Evolutionary conservation across 2,888 invertebrate genomes (phyloP), one percentile per base, ranked within the genome.

Genomic region (Glaucopsyche alexis): DNA sequence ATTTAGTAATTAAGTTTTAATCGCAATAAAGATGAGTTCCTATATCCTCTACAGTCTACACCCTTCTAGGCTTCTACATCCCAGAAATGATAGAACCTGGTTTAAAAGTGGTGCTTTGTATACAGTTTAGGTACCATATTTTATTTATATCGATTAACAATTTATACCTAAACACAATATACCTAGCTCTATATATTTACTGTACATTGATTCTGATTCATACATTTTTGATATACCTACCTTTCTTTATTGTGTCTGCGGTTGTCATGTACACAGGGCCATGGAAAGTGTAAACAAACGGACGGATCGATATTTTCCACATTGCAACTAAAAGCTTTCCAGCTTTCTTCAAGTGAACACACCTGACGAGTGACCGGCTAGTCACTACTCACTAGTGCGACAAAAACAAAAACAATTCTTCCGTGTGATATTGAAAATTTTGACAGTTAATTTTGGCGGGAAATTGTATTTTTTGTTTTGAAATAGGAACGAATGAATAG

Each of bases 241-340:
- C 29, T 29, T 42, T 42, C 40, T 42, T n/a, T 66, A 66, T 42
- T 42, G 66, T 49, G 38, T 65, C 84, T 80, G 85, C 85, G 89
- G 92, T 92, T 93, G 93, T 91, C 92, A 93, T 93, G 93, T 91
- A 88, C 84, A 92, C 93, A 89, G 91, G 81, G 81, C 82, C 77
- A 84, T 85, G 80, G 81, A 90, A 91, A 91, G 89, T 86, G 92
- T 92, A 93, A 92, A 93, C 93, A 93, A 88, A 92, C 76, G 83
- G 80, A 75, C 38, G 84, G 90, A 92, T 92, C 92, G 91, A 92
- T 92, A 91, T 84, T 80, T 83, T 81, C 80, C 80, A 81, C 81
- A 82, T 83, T 81, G 81, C 81, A 81, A 83, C 81, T 86, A 90
- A 87, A 90, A 87, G 84, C 84, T 77, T 78, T 79, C 80, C 82